These are phyloP conservation scores for Semicossyphus pulcher DNA, from an alignment of 2,113 vertebrate genomes.

Conservation along the genomic window DNA sequence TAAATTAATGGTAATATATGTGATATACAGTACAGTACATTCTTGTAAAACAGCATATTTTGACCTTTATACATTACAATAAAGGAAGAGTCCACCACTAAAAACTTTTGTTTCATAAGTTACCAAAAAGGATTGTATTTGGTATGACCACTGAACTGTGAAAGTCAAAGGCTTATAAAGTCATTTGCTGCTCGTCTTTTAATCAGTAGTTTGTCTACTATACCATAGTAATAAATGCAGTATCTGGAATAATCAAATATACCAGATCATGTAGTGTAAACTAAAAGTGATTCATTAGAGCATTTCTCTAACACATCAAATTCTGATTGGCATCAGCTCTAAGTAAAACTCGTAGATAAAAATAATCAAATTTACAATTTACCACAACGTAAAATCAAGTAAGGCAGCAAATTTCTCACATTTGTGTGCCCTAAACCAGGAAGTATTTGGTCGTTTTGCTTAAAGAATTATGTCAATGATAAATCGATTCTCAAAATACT, in stretches of 20 bases:
- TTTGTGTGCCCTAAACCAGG: too few relatives aligned
- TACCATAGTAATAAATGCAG: background rate
- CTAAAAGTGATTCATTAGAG: background rate
- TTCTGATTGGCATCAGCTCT: background rate
- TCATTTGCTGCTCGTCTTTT: too few relatives aligned
- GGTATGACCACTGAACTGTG: too few relatives aligned
- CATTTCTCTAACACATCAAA: background rate
- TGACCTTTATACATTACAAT: background rate
- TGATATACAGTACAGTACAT: slow-evolving; percentile 16
- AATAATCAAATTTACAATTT: too few relatives aligned
- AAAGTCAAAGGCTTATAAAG: too few relatives aligned
- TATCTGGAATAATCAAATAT: background rate
- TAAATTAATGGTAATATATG: background rate
- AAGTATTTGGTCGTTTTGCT: background rate
- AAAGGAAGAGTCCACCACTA: background rate
- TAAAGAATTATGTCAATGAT: background rate
- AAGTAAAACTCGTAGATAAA: background rate
- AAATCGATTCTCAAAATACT: background rate
- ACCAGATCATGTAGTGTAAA: too few relatives aligned
- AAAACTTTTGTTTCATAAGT: background rate
- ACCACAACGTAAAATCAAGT: too few relatives aligned
- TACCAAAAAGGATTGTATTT: background rate
- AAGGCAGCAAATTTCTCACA: too few relatives aligned
- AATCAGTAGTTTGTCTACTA: too few relatives aligned
- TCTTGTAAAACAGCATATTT: slow-evolving; percentile 8